These are phyloP conservation scores for Drosophila mayaguana DNA, from an alignment of 2,888 invertebrate species.

Conservation along the genomic window DNA sequence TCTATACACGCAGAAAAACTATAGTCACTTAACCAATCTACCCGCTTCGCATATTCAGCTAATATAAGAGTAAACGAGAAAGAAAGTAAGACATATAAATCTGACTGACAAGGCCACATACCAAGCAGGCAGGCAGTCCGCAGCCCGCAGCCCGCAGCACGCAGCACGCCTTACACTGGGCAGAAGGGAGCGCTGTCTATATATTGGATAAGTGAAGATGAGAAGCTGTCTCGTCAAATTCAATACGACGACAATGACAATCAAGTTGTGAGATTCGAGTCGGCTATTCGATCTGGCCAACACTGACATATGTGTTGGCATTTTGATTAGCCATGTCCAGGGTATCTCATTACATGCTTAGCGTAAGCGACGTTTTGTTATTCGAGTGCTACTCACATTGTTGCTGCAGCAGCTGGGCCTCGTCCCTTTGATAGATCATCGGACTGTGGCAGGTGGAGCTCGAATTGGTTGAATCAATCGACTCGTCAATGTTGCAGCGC, in stretches of 20 bases:
- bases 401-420: conserved; percentile 82
- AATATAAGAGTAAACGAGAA: background rate
- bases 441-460: conserved; percentile 85
- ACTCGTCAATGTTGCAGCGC: conserved; percentile 85
- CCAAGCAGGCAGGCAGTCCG: conserved; percentile 1
- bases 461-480: conserved; percentile 84
- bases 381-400: conserved; percentile 67
- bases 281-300: conserved; percentile 8
- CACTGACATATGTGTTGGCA: conserved; percentile 45
- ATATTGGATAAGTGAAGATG: conserved; percentile 10
- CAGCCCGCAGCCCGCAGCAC: background rate
- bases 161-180: background rate
- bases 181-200: conserved; percentile 13
- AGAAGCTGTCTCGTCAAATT: conserved; percentile 67
- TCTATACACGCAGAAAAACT: background rate
- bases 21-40: background rate
- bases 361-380: conserved; percentile 35
- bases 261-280: conserved; percentile 72
- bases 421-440: conserved; percentile 84
- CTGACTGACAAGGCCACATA: conserved; percentile 26
- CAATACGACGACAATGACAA: conserved; percentile 77
- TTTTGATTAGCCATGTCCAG: conserved; percentile 63
- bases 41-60: background rate
- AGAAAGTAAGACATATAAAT: conserved; percentile 21
- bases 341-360: conserved; percentile 44